Base-by-base conservation (phyloP, 1,140 invertebrate genomes). In the Luehdorfia chinensis region DNA sequence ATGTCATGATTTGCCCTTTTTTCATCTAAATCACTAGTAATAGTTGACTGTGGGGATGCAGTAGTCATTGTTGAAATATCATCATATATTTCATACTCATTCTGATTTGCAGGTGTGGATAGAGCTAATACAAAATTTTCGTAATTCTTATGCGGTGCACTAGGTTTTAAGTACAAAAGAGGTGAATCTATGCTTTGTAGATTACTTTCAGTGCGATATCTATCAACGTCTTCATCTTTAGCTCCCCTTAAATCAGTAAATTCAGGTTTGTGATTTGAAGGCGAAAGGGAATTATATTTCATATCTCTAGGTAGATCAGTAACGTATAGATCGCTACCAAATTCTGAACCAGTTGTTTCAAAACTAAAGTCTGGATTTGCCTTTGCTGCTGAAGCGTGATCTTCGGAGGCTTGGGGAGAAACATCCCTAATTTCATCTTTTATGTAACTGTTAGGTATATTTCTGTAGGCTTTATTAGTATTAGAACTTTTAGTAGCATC, bases 121-220 rank as follows among this genome's bases (percentile, higher is more conserved):
- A 65, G 14, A 16, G 53, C 43, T 23, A 59, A 13, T 16, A 70
- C 44, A 59, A 87, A 88, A 31, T 78, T 64, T 39, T 73, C 62
- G 39, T 68, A 79, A 44, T 74, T 73, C 70, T 88, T 88, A 54
- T 87, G 84, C 3, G 87, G 87, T 43, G 75, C 75, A 59, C 74
- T 87, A 13, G 87, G 87, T 54, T 85, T 86, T 11, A 88, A 59
- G 55, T 88, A 88, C n/a, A 88, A 57, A 21, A 87, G 54, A n/a
- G 84, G 84, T 13, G 87, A 88, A 65, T 88, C 85, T 44, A 87
- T 78, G 28, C 79, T 66, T 53, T 87, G 83, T 36, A 87, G 73
- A 59, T 79, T 79, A 50, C 73, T 73, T 58, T 86, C 83, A 12
- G 73, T 75, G 9, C 78, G 60, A 50, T 77, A 84, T 61, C 80